Evolutionary conservation across 2,888 invertebrate species (phyloP).

Genomic region (Nymphalis polychloros): DNA sequence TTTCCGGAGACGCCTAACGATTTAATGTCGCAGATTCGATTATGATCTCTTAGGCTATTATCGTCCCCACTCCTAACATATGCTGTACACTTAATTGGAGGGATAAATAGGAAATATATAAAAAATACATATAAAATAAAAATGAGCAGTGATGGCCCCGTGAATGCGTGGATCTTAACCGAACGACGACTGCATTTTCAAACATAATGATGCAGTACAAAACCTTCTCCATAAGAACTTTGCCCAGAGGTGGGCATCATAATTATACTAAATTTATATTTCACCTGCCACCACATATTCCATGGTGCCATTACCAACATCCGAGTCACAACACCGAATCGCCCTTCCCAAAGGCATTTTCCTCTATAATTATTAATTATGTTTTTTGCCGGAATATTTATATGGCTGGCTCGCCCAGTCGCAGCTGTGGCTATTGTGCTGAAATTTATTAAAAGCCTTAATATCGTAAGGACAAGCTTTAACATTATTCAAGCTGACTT

Average conservation of each 20-base stretch:
- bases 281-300: slow-evolving; percentile 52
- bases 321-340: slow-evolving; percentile 48
- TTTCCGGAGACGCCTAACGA: too few species aligned
- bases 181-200: too few species aligned
- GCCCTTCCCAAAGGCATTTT: slow-evolving; percentile 57
- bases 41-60: too few species aligned
- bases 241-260: neutral
- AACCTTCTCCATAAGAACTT: too few species aligned
- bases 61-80: too few species aligned
- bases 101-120: too few species aligned
- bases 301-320: slow-evolving; percentile 53
- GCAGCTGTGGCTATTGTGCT: slow-evolving; percentile 43
- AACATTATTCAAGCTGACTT: neutral
- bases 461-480: slow-evolving; percentile 6
- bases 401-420: slow-evolving; percentile 32
- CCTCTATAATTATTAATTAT: slow-evolving; percentile 43
- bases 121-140: too few species aligned
- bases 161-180: too few species aligned
- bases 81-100: too few species aligned
- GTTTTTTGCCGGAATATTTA: slow-evolving; percentile 34
- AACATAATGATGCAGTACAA: too few species aligned
- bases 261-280: neutral
- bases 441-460: slow-evolving; percentile 30
- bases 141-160: too few species aligned
- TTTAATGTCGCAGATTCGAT: too few species aligned